Evolutionary conservation across 2,797 vertebrate species (phyloP).

Genomic region (Botia kubotai): DNA sequence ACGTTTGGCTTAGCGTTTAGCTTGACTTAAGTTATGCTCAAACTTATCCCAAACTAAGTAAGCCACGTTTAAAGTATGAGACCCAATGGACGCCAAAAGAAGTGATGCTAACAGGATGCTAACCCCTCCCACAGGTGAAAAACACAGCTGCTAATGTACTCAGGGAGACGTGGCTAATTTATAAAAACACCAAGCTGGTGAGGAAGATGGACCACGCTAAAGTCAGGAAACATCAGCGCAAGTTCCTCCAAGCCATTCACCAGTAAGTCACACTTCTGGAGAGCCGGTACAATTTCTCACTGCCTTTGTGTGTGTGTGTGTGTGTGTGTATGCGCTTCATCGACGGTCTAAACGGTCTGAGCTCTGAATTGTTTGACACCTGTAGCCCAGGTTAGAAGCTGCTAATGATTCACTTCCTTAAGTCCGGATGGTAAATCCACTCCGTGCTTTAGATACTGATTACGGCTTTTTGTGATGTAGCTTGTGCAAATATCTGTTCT

Average conservation of each 20-base stretch:
- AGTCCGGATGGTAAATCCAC: conserved; percentile 5
- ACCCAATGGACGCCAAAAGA: not conserved
- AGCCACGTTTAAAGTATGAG: not conserved
- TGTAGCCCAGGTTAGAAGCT: conserved; percentile 71
- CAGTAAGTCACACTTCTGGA: conserved; percentile 87
- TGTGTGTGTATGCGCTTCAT: conserved; percentile 34
- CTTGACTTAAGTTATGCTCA: not conserved
- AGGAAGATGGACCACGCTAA: conserved; percentile 99
- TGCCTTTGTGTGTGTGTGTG: conserved; percentile 6
- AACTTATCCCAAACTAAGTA: not conserved
- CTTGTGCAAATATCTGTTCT: not conserved
- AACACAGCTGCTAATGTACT: conserved; percentile 99
- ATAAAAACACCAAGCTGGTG: conserved; percentile 99
- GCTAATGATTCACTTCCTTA: not conserved
- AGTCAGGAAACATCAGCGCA: conserved; percentile 99
- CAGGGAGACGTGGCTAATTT: conserved; percentile 99
- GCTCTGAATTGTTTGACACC: conserved; percentile 88
- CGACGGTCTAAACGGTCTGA: conserved; percentile 64
- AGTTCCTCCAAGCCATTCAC: conserved; percentile 99
- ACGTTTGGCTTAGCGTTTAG: too few species aligned
- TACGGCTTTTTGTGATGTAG: not conserved
- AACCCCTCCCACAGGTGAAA: conserved; percentile 87
- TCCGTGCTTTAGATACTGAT: not conserved
- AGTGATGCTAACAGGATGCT: not conserved
- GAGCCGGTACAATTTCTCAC: not conserved